phyloP scores from a whole-genome alignment of 1,140 invertebrate genomes.

The Diprion similis region DNA sequence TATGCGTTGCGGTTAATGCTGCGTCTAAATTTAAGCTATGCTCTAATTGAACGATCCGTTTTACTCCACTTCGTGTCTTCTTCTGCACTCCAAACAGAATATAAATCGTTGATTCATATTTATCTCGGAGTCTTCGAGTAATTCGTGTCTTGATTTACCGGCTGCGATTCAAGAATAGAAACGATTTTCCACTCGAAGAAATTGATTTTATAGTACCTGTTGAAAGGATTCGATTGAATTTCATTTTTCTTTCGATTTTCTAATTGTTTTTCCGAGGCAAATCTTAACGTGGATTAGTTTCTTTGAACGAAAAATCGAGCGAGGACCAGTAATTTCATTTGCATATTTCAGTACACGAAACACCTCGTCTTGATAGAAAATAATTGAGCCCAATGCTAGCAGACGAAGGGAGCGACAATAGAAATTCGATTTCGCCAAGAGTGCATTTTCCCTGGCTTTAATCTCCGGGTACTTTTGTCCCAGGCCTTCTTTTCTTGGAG shows the following conservation, averaged over 20 bases:
- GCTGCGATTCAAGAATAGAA: background rate
- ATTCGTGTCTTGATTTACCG: background rate
- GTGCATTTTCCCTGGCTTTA: background rate
- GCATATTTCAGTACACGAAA: background rate
- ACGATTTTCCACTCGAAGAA: background rate
- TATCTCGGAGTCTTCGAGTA: background rate
- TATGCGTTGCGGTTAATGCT: background rate
- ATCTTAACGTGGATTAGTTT: background rate
- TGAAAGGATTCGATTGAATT: too few relatives aligned
- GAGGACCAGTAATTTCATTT: background rate
- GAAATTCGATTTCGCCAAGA: constrained; percentile 7
- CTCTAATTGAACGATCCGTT: constrained; percentile 3
- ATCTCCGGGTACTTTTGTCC: constrained; percentile 4
- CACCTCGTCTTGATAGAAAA: background rate
- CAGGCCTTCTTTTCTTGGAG: background rate
- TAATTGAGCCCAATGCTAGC: constrained; percentile 7
- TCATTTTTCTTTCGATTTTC: background rate
- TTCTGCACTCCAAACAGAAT: background rate
- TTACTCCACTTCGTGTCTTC: background rate
- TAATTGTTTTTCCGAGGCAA: background rate
- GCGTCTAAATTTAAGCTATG: constrained; percentile 1
- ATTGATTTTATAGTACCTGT: too few relatives aligned
- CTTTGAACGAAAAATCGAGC: background rate
- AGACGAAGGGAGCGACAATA: background rate
- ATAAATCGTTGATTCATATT: background rate